Evolutionary conservation across 2,888 invertebrate genomes (phyloP), one percentile per base, ranked within the genome.

Genomic region (Chrysolina oricalcia): DNA sequence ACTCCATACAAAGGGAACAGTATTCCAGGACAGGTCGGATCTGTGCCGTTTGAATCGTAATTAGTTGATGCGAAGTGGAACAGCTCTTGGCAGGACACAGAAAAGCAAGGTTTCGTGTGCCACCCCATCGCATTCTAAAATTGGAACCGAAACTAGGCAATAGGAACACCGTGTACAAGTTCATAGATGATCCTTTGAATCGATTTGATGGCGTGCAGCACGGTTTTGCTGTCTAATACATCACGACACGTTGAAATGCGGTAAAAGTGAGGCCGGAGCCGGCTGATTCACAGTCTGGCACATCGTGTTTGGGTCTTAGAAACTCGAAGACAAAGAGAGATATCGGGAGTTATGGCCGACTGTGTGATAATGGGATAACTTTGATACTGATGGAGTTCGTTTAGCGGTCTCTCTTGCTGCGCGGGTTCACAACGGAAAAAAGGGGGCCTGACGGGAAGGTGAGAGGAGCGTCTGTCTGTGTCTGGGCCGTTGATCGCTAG

Each of bases 131-230:
- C 27, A 27, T 27, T 27, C 27, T 27, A 2, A 27, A 27, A 27
- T 27, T 27, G 27, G 27, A 46, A 46, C 10, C 15, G n/a, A 15
- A 46, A 46, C 13, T 46, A n/a, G 50, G 19, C 19, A 17, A 46
- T 50, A 2, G 50, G n/a, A n/a, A 63, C 53, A 56, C 35, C 41
- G 50, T 64, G 69, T 53, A 73, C 21, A 21, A 19, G 50, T 73
- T 66, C 43, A 41, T 56, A 50, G 69, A 66, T 70, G 67, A 56
- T 78, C 73, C 35, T 59, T 59, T 8, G 27, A 74, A 83, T 83
- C 83, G 83, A 83, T 83, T 77, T 69, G 17, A 56, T 81, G 62
- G 83, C 83, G 81, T 83, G 83, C 76, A 53, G 80, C 77, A 79
- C 78, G 78, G 77, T 76, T 79, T 74, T 70, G 76, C 35, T 59